Evolutionary conservation across 1,140 invertebrate genomes (phyloP).

Genomic region (Macrosteles quadrilineatus): DNA sequence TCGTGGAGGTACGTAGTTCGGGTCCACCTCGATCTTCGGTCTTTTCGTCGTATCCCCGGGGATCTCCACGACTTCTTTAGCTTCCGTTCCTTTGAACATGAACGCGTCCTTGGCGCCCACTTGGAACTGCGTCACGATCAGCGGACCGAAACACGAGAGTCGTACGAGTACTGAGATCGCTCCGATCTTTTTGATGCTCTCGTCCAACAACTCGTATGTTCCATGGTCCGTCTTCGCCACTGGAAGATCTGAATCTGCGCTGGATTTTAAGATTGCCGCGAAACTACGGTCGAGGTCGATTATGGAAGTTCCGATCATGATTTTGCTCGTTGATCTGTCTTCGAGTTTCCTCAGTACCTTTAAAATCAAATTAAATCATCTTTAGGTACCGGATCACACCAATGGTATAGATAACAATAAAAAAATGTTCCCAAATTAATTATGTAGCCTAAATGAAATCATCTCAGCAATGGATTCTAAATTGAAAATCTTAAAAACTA

Average conservation of each 20-base stretch:
- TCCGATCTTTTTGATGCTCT: slow-evolving; percentile 10
- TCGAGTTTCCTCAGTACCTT: not conserved
- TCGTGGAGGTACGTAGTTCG: slow-evolving; percentile 3
- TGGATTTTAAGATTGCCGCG: slow-evolving; percentile 5
- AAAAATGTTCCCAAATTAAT: too few relatives aligned
- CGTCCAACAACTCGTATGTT: slow-evolving; percentile 2
- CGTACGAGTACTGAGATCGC: slow-evolving; percentile 8
- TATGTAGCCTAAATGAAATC: too few relatives aligned
- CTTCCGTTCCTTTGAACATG: slow-evolving; percentile 27
- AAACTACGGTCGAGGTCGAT: slow-evolving; percentile 11
- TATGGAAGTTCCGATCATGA: not conserved
- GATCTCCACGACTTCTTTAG: not conserved
- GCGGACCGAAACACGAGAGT: slow-evolving; percentile 32
- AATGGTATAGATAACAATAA: too few relatives aligned
- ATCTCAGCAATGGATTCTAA: too few relatives aligned
- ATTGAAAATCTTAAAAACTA: too few relatives aligned
- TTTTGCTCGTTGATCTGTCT: not conserved
- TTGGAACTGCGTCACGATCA: slow-evolving; percentile 33
- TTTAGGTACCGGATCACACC: too few relatives aligned
- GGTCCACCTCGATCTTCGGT: slow-evolving; percentile 13
- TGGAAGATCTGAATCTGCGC: not conserved
- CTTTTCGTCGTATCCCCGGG: not conserved
- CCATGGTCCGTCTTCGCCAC: not conserved
- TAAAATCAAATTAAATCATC: too few relatives aligned
- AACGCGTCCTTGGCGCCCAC: slow-evolving; percentile 19